phyloP scores from a whole-genome alignment of 2,113 vertebrate genomes.

The Tetrax tetrax region DNA sequence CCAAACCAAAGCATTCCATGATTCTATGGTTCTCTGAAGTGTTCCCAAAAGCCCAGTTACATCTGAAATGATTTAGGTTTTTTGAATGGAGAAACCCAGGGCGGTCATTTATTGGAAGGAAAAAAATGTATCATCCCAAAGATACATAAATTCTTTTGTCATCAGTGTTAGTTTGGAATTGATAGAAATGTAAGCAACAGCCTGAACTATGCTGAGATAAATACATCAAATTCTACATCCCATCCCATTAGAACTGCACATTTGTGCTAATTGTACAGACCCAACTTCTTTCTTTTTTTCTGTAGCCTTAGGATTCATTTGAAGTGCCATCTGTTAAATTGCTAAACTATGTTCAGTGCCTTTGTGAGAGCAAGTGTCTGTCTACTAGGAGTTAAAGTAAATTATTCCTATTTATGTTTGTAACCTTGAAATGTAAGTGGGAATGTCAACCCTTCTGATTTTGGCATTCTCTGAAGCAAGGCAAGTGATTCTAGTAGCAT shows the following conservation, averaged over 20 bases:
- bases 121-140: background rate
- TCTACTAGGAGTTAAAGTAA: slow-evolving; percentile 32
- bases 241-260: background rate
- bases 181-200: background rate
- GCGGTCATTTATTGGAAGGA: background rate
- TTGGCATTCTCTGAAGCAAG: slow-evolving; percentile 18
- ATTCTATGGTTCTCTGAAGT: background rate
- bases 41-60: background rate
- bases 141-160: background rate
- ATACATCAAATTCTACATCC: background rate
- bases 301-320: slow-evolving; percentile 4
- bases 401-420: slow-evolving; percentile 13
- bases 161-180: background rate
- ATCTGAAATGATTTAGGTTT: background rate
- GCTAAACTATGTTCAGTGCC: background rate
- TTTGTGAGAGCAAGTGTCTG: background rate
- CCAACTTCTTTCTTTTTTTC: background rate
- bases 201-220: background rate
- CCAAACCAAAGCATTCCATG: background rate
- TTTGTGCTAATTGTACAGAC: background rate
- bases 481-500: background rate
- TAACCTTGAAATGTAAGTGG: slow-evolving; percentile 49
- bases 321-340: slow-evolving; percentile 48
- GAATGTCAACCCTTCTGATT: slow-evolving; percentile 8
- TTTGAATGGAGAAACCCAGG: background rate